phyloP scores from a whole-genome alignment of 2,113 vertebrate genomes.

The Phaethon lepturus region DNA sequence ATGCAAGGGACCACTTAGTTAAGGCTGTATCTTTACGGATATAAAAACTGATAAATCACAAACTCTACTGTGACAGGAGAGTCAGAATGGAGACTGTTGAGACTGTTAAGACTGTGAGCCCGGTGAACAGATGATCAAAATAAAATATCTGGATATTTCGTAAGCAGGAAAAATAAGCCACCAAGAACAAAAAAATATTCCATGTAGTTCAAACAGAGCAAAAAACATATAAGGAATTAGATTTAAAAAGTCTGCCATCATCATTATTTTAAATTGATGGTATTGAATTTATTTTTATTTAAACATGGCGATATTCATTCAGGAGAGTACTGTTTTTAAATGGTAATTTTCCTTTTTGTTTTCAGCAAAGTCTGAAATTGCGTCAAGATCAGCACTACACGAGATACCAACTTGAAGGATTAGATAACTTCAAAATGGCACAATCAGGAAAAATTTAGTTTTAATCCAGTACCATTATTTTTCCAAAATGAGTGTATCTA shows the following conservation, averaged over 20 bases:
- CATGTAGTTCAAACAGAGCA: background rate
- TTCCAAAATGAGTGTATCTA: background rate
- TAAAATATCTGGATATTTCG: background rate
- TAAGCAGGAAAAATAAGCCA: background rate
- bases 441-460: background rate
- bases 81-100: constrained; percentile 8
- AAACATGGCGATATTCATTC: background rate
- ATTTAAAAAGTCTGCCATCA: background rate
- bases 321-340: background rate
- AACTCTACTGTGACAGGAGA: constrained; percentile 29
- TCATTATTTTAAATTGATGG: background rate
- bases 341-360: background rate
- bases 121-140: constrained; percentile 1
- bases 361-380: background rate
- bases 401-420: background rate
- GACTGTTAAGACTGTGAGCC: background rate
- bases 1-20: constrained; percentile 84
- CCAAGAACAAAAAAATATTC: background rate
- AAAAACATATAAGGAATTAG: background rate
- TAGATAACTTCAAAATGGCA: background rate
- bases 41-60: constrained; percentile 78
- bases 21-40: constrained; percentile 78
- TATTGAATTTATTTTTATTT: background rate
- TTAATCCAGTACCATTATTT: background rate
- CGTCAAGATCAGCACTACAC: background rate